Conservation (phyloP, 2,888 invertebrate species). For the Sycophila texana region DNA sequence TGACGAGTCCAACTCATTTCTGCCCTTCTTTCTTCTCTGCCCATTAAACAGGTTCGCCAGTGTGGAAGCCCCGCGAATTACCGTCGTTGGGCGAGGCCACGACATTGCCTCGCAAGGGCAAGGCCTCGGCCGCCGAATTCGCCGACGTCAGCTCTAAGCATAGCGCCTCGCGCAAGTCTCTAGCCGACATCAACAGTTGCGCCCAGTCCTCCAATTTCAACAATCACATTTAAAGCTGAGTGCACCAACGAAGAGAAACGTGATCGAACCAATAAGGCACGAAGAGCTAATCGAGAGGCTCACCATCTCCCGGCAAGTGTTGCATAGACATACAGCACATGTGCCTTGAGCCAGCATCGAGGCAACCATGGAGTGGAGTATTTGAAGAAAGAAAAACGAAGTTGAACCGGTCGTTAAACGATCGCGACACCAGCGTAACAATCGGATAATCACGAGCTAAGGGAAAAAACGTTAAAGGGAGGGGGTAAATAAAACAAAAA, state of each 20-base stretch:
- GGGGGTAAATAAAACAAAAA: not conserved
- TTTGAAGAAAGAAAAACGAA: constrained; percentile 4
- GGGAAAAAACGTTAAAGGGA: constrained; percentile 46
- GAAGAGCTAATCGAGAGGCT: too few relatives aligned
- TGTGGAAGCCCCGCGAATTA: constrained; percentile 97
- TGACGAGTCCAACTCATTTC: not conserved
- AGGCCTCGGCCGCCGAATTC: constrained; percentile 73
- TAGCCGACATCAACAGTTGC: constrained; percentile 77
- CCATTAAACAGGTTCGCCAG: constrained; percentile 88
- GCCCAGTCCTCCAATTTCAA: constrained; percentile 75
- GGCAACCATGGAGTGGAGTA: not conserved
- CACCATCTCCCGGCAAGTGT: not conserved
- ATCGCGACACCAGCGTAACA: constrained; percentile 52
- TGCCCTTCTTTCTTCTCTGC: constrained; percentile 38
- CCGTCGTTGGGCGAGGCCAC: constrained; percentile 80
- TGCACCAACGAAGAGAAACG: not conserved
- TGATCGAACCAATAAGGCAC: too few relatives aligned
- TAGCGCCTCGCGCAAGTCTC: constrained; percentile 80
- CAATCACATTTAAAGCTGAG: constrained; percentile 73
- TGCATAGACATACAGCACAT: too few relatives aligned
- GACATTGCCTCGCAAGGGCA: constrained; percentile 81
- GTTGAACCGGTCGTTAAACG: constrained; percentile 7
- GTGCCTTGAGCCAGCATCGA: not conserved
- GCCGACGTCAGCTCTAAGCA: constrained; percentile 76
- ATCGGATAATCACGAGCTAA: constrained; percentile 14